Percentiles rank a stretch among this genome's conserved stretches.
These are phyloP conservation scores for Poeciliopsis retropinna DNA, from an alignment of 2,113 vertebrate genomes.

Conservation along the genomic window DNA sequence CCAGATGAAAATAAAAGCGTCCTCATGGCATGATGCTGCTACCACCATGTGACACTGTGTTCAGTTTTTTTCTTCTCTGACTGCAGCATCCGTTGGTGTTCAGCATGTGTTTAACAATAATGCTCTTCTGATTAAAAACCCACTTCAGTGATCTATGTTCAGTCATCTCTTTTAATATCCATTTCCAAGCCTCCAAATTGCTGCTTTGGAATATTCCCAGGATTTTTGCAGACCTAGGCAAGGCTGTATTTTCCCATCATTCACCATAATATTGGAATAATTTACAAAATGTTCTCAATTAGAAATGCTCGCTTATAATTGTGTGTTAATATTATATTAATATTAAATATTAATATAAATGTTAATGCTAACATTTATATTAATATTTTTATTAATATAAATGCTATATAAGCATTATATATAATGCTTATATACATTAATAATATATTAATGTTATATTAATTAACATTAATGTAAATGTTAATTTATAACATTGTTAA, in stretches of 20 bases:
- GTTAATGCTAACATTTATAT: too few species aligned
- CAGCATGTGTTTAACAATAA: neutral
- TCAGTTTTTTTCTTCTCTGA: neutral
- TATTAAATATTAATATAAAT: too few species aligned
- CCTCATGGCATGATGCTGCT: too few species aligned
- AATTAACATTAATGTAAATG: too few species aligned
- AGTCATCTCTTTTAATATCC: neutral
- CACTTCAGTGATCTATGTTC: neutral
- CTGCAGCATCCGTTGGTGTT: neutral
- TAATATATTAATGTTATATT: too few species aligned
- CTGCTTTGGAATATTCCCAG: neutral
- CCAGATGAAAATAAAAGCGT: neutral
- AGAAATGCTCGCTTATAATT: too few species aligned
- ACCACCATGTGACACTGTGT: neutral
- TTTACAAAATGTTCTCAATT: neutral
- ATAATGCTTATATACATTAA: too few species aligned
- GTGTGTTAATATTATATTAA: too few species aligned
- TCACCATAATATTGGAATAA: neutral
- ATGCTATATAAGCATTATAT: too few species aligned
- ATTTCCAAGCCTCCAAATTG: neutral
- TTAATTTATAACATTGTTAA: neutral
- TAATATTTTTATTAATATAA: too few species aligned
- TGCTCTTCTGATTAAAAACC: neutral
- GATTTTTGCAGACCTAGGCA: neutral
- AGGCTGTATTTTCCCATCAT: neutral